These are phyloP conservation scores for Brachionus calyciflorus DNA, from an alignment of 1,140 invertebrate species.

Conservation along the genomic window DNA sequence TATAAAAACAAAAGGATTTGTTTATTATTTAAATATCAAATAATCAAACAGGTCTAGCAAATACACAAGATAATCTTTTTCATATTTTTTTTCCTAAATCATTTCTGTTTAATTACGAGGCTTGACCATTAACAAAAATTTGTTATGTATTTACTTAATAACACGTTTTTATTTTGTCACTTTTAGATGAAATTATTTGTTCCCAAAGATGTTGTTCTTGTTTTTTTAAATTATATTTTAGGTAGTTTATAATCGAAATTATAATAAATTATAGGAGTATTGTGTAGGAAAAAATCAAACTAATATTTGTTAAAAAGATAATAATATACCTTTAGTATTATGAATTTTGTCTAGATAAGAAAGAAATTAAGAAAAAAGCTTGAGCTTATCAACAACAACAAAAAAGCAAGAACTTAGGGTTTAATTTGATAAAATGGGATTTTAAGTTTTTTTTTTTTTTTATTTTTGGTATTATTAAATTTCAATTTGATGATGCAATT, in stretches of 20 bases:
- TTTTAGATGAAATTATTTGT: too few species aligned
- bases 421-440: too few species aligned
- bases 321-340: slow-evolving; percentile 13
- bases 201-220: too few species aligned
- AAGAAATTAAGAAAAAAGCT: background rate
- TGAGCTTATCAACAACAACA: background rate
- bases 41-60: slow-evolving; percentile 24
- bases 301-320: too few species aligned
- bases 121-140: background rate
- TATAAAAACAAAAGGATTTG: too few species aligned
- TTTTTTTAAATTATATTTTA: too few species aligned
- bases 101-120: slow-evolving; percentile 29
- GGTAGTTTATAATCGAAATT: too few species aligned
- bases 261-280: slow-evolving; percentile 30
- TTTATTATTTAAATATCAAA: background rate
- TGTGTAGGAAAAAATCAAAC: slow-evolving; percentile 13
- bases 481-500: too few species aligned
- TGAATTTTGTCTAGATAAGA: slow-evolving; percentile 36
- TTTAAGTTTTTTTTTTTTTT: too few species aligned
- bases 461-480: too few species aligned
- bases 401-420: background rate
- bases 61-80: slow-evolving; percentile 1
- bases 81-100: background rate
- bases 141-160: too few species aligned
- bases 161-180: too few species aligned